These are phyloP conservation scores for Gambusia yucatana DNA, from an alignment of 2,797 vertebrate species.

Conservation along the genomic window DNA sequence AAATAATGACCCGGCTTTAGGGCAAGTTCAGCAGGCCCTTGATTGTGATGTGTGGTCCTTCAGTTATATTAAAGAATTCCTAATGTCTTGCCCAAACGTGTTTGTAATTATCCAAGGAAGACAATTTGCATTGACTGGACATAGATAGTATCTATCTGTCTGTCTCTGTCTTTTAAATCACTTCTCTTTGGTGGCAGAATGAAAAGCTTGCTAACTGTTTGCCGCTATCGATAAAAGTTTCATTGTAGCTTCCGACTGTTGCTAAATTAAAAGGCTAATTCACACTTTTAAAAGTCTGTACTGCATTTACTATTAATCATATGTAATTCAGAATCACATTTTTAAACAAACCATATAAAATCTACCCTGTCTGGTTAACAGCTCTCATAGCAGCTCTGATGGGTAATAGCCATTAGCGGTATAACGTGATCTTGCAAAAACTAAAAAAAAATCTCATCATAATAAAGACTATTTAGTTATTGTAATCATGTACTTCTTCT, in stretches of 20 bases:
- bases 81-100: constrained; percentile 77
- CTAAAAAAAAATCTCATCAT: neutral
- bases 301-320: neutral
- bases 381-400: neutral
- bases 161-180: neutral
- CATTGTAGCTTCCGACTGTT: neutral
- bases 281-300: neutral
- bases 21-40: constrained; percentile 99
- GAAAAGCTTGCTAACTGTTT: neutral
- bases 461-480: neutral
- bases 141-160: neutral
- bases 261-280: neutral
- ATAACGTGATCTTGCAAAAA: neutral
- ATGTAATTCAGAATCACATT: neutral
- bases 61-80: constrained; percentile 96
- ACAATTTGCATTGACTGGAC: neutral
- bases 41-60: constrained; percentile 99
- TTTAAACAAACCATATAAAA: neutral
- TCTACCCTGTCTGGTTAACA: neutral
- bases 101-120: constrained; percentile 36
- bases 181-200: neutral
- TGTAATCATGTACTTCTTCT: neutral
- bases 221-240: neutral
- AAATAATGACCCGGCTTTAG: constrained; percentile 99
- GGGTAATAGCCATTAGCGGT: neutral